A percentile compares a stretch with the other conserved stretches of the same genome.
These are phyloP conservation scores for Flexamia atlantica DNA, from an alignment of 2,888 invertebrate genomes.

Conservation along the genomic window DNA sequence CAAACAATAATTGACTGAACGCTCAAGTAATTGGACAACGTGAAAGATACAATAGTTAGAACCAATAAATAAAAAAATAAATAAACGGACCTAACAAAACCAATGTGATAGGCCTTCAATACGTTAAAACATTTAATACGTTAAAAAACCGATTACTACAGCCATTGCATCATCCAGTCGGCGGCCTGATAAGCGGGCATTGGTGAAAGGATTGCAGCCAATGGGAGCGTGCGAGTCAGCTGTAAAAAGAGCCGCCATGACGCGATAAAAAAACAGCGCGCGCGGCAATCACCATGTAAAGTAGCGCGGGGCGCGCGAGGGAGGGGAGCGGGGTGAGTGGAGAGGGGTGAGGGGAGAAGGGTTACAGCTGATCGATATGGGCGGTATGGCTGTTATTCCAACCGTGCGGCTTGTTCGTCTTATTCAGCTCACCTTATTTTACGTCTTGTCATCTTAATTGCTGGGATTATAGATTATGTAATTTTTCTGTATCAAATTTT, in stretches of 20 bases:
- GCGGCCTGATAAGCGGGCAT: not conserved
- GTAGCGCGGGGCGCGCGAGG: not conserved
- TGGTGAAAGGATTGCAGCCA: constrained; percentile 34
- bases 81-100: too few relatives aligned
- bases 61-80: too few relatives aligned
- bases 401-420: not conserved
- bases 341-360: constrained; percentile 19
- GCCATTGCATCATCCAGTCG: too few relatives aligned
- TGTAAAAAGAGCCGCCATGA: constrained; percentile 53
- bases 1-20: too few relatives aligned
- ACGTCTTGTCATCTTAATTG: too few relatives aligned
- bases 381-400: not conserved
- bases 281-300: constrained; percentile 36
- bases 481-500: too few relatives aligned
- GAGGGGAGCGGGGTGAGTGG: not conserved
- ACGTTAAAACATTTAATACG: too few relatives aligned
- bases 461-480: too few relatives aligned
- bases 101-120: too few relatives aligned
- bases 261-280: constrained; percentile 6
- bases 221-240: constrained; percentile 35
- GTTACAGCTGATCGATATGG: constrained; percentile 32
- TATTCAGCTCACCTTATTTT: too few relatives aligned
- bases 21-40: too few relatives aligned
- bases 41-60: too few relatives aligned
- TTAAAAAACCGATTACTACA: not conserved